Evolutionary conservation across 2,797 vertebrate genomes (phyloP), one percentile per base, ranked within the genome.

Genomic region (Ptychadena robeensis): DNA sequence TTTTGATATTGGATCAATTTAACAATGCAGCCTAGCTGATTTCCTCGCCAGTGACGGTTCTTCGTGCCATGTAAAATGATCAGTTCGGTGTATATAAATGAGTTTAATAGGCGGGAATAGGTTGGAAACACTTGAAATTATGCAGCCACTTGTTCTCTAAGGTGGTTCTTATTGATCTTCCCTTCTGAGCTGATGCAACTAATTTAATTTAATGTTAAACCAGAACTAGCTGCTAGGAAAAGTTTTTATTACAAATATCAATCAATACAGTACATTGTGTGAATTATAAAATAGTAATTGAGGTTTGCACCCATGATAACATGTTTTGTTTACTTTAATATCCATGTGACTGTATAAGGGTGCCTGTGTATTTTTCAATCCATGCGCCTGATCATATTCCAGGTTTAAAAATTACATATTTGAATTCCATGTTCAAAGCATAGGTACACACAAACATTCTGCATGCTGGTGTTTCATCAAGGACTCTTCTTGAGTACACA

Each of bases 201-300:
- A 83, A 83, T 83, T 83, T 40, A 83, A 73, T 79, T 83, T 78
- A 79, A 72, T 66, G 68, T 32, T 78, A 83, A 83, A 78, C 82
- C 82, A 79, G 59, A 78, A 73, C 68, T 38, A 66, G 66, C 74
- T 53, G 31, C 68, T 38, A 65, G 32, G 74, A 79, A 83, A 83
- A 63, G 63, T 67, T 79, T 82, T 83, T 83, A 78, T 83, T 83
- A 77, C 72, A 71, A 71, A 72, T 73, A 83, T 83, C 72, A 83
- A 83, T 83, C 82, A 83, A 83, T 83, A 78, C 73, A 15, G 74
- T 72, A 78, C 68, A 40, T 61, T 59, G 30, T 73, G 61, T 72
- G 75, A 78, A 83, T 83, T 40, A 53, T 79, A 79, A 79, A 57
- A 53, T 31, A 61, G 12, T 3, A 34, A 65, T 28, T 57, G 25